Percentiles rank a stretch among this genome's conserved stretches.
Evolutionary conservation across 2,113 vertebrate genomes (phyloP).

Genomic region (Pica pica): DNA sequence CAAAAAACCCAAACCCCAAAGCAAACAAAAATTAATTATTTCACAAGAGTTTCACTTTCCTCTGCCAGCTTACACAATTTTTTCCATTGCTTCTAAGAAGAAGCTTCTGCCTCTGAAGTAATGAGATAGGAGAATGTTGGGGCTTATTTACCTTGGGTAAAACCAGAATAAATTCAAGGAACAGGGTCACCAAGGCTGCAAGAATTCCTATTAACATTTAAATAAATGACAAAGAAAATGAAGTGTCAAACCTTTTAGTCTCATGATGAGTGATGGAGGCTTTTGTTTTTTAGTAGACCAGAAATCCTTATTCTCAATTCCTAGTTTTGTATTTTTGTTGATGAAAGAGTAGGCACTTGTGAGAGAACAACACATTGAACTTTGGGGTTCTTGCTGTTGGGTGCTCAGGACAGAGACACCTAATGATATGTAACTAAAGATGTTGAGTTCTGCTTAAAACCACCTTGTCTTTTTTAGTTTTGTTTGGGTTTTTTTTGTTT

Average conservation of each 20-base stretch:
- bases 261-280: neutral
- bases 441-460: neutral
- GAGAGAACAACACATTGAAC: neutral
- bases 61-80: neutral
- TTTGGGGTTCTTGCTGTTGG: neutral
- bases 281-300: neutral
- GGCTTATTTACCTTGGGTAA: neutral
- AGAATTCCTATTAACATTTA: neutral
- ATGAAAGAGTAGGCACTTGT: neutral
- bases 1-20: neutral
- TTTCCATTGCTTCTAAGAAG: neutral
- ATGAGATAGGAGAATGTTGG: neutral
- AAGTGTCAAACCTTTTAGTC: neutral
- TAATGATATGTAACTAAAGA: neutral
- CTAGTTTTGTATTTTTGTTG: neutral
- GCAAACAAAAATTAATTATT: neutral
- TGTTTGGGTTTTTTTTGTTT: neutral
- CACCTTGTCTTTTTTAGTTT: neutral
- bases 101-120: neutral
- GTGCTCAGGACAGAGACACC: neutral
- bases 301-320: neutral
- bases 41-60: neutral
- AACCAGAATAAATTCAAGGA: neutral
- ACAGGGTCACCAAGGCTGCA: neutral
- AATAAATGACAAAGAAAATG: neutral